phyloP scores from a whole-genome alignment of 2,113 vertebrate genomes.

The Poeciliopsis occidentalis region DNA sequence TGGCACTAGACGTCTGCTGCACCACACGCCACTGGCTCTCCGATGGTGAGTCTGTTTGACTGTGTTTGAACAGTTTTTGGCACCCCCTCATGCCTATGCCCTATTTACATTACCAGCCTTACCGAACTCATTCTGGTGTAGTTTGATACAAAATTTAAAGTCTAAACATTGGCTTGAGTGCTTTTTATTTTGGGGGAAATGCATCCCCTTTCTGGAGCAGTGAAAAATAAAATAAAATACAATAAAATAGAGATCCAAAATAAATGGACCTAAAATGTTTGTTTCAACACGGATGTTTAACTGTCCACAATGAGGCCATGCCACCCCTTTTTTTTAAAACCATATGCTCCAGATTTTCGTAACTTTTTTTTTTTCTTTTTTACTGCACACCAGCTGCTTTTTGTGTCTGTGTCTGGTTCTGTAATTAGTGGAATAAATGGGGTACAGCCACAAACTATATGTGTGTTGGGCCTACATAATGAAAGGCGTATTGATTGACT shows the following conservation, averaged over 20 bases:
- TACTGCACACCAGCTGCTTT: slow-evolving; percentile 69
- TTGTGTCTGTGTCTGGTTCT: slow-evolving; percentile 61
- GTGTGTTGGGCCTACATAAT: slow-evolving; percentile 27
- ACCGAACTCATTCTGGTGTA: slow-evolving; percentile 33
- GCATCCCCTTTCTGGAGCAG: background rate
- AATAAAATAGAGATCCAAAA: too few relatives aligned
- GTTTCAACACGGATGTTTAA: slow-evolving; percentile 27
- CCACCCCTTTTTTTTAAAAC: slow-evolving; percentile 1
- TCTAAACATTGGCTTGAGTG: slow-evolving; percentile 9
- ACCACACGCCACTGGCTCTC: slow-evolving; percentile 50
- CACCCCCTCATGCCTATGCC: slow-evolving; percentile 32
- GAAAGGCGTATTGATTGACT: slow-evolving; percentile 20
- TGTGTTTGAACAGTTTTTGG: slow-evolving; percentile 22
- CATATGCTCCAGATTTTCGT: slow-evolving; percentile 53
- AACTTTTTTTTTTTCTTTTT: slow-evolving; percentile 31
- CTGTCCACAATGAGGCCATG: slow-evolving; percentile 43
- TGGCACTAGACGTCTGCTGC: slow-evolving; percentile 54
- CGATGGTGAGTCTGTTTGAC: slow-evolving; percentile 29
- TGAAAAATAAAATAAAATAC: slow-evolving; percentile 22
- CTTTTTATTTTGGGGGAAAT: background rate
- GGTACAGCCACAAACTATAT: slow-evolving; percentile 27
- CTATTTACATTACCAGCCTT: slow-evolving; percentile 16
- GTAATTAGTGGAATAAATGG: slow-evolving; percentile 56
- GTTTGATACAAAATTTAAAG: slow-evolving; percentile 1
- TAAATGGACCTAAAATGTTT: slow-evolving; percentile 5